Conservation (phyloP, 53 echinoderm and acorn worm genomes). For the Antedon mediterranea region DNA sequence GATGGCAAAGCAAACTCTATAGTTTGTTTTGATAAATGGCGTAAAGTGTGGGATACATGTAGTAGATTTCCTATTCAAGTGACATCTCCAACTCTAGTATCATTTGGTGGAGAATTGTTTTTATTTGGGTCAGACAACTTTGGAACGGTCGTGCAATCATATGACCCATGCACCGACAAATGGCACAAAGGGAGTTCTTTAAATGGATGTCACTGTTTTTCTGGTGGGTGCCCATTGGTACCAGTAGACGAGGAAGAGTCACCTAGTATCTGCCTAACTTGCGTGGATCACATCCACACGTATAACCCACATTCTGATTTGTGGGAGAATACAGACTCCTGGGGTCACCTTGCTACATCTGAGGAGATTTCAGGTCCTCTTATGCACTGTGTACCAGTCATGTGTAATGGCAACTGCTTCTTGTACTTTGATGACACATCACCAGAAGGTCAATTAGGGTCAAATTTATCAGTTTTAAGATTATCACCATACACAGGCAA, state of each 20-base stretch:
- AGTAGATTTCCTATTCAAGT: not conserved
- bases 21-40: not conserved
- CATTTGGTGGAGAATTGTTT: not conserved
- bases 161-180: not conserved
- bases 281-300: not conserved
- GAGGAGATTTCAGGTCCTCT: not conserved
- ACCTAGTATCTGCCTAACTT: not conserved
- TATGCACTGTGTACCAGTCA: not conserved
- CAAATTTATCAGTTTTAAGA: not conserved
- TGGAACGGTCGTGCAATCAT: not conserved
- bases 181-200: not conserved
- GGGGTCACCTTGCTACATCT: not conserved
- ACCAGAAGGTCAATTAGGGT: not conserved
- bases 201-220: not conserved
- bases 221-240: not conserved
- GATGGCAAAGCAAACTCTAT: not conserved
- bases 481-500: not conserved
- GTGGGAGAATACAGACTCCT: not conserved
- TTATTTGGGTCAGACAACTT: not conserved
- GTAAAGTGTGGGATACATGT: not conserved
- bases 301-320: not conserved
- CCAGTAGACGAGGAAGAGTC: not conserved
- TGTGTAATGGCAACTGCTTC: not conserved
- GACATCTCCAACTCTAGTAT: not conserved
- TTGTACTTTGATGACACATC: not conserved